phyloP scores from a whole-genome alignment of 1,140 invertebrate species.

The Meteorus sp. region DNA sequence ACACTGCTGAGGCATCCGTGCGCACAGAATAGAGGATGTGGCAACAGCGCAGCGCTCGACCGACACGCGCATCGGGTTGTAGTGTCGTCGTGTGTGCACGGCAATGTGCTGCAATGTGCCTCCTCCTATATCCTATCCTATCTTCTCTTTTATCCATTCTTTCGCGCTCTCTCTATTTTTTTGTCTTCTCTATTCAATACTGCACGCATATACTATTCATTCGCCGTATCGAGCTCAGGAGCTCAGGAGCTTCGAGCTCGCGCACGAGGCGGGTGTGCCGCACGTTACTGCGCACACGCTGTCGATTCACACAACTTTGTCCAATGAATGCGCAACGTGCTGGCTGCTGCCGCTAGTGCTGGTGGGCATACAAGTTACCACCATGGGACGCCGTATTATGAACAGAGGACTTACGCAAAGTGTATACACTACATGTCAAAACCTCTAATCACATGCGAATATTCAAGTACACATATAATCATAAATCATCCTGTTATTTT shows the following conservation, averaged over 20 bases:
- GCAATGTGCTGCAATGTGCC: constrained; percentile 2
- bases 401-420: neutral
- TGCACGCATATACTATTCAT: constrained; percentile 6
- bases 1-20: constrained; percentile 46
- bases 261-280: constrained; percentile 11
- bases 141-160: too few species aligned
- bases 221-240: constrained; percentile 6
- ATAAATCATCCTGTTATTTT: neutral
- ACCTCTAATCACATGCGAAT: too few species aligned
- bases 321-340: constrained; percentile 36
- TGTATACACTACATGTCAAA: neutral
- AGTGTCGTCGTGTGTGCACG: constrained; percentile 8
- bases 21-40: constrained; percentile 43
- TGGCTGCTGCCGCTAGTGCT: constrained; percentile 27
- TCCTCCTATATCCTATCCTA: too few species aligned
- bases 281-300: constrained; percentile 28
- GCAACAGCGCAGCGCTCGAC: constrained; percentile 46
- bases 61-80: constrained; percentile 25
- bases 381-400: neutral
- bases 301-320: constrained; percentile 35
- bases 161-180: too few species aligned
- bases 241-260: neutral
- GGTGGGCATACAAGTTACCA: constrained; percentile 16
- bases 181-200: too few species aligned
- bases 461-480: too few species aligned